These are phyloP conservation scores for Delia radicum DNA, from an alignment of 1,140 invertebrate species.

Conservation along the genomic window DNA sequence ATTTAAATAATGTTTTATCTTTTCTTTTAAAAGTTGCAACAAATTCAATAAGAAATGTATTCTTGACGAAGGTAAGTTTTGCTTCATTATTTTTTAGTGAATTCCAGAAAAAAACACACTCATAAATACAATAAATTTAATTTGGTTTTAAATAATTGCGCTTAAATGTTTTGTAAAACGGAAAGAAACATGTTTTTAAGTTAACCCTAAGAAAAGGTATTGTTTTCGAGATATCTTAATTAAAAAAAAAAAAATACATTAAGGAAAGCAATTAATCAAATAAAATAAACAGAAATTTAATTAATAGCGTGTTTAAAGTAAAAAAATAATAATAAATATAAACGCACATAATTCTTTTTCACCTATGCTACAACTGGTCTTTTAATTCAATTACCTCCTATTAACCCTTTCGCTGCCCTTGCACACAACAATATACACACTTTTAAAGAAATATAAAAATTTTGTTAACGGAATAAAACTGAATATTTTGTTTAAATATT, in stretches of 20 bases:
- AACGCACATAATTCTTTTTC: too few species aligned
- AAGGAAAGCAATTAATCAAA: background rate
- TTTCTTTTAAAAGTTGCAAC: background rate
- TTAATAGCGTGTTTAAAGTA: too few species aligned
- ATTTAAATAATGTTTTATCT: background rate
- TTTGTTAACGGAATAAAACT: background rate
- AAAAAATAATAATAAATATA: too few species aligned
- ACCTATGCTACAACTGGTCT: too few species aligned
- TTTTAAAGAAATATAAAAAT: background rate
- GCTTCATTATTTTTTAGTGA: background rate
- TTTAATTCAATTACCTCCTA: too few species aligned
- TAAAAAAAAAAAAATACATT: background rate
- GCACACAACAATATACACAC: background rate
- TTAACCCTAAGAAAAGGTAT: background rate
- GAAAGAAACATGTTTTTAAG: background rate
- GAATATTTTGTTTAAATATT: too few species aligned
- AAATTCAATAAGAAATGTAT: background rate
- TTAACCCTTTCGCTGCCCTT: too few species aligned
- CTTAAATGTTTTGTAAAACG: background rate
- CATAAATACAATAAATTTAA: background rate
- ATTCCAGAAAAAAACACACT: background rate
- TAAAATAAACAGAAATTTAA: background rate
- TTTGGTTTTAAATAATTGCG: background rate
- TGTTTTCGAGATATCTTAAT: background rate
- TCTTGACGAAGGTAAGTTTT: background rate